phyloP scores from a whole-genome alignment of 2,888 invertebrate genomes.

The Syrista parreyssii region DNA sequence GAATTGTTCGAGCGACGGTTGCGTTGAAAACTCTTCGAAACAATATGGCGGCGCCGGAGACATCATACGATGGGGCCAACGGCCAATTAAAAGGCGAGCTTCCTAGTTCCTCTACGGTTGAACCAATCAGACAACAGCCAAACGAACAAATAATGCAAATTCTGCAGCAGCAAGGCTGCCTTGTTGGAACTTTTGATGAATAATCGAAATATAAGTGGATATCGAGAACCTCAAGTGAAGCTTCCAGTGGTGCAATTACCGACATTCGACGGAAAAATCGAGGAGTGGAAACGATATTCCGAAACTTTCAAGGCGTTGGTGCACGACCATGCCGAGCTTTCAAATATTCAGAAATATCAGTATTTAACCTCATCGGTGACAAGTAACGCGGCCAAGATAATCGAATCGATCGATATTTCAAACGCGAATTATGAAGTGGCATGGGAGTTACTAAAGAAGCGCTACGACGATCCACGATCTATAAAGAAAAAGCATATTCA shows the following conservation, averaged over 20 bases:
- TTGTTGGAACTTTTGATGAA: not conserved
- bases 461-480: slow-evolving; percentile 27
- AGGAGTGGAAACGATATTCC: slow-evolving; percentile 19
- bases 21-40: not conserved
- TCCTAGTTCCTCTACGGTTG: not conserved
- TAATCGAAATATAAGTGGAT: slow-evolving; percentile 13
- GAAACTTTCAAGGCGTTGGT: slow-evolving; percentile 8
- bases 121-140: not conserved
- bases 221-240: slow-evolving; percentile 18
- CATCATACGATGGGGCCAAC: not conserved
- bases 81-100: not conserved
- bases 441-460: slow-evolving; percentile 24
- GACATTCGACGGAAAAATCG: slow-evolving; percentile 21
- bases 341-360: slow-evolving; percentile 30
- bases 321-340: slow-evolving; percentile 18
- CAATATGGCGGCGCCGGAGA: not conserved
- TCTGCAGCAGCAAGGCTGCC: slow-evolving; percentile 13
- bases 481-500: slow-evolving; percentile 32
- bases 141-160: not conserved
- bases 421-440: slow-evolving; percentile 26
- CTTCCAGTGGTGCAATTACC: slow-evolving; percentile 19
- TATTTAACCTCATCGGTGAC: slow-evolving; percentile 22
- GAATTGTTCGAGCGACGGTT: slow-evolving; percentile 5
- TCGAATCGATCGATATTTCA: slow-evolving; percentile 29
- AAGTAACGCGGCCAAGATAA: slow-evolving; percentile 26